Conservation (phyloP, 2,797 vertebrate species). For the Urosaurus nigricauda region DNA sequence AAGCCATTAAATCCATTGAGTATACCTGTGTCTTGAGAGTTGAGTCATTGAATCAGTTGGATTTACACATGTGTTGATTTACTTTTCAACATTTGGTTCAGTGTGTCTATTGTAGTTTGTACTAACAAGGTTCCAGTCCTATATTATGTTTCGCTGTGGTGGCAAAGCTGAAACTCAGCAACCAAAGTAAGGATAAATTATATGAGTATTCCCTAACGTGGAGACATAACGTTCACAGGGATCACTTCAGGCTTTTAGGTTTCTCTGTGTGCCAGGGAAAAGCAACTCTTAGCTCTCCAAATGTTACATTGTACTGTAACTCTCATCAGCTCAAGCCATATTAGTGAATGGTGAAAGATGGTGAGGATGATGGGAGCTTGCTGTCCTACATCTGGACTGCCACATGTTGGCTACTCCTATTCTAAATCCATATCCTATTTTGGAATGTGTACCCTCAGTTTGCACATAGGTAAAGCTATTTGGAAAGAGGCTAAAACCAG, state of each 20-base stretch:
- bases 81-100: too few relatives aligned
- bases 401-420: background rate
- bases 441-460: background rate
- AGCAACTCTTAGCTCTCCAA: background rate
- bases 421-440: background rate
- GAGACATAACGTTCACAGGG: background rate
- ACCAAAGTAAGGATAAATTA: conserved; percentile 42
- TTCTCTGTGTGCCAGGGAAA: too few relatives aligned
- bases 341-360: background rate
- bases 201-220: background rate
- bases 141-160: conserved; percentile 27
- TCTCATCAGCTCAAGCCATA: background rate
- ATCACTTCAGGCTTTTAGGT: background rate
- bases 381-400: background rate
- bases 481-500: background rate
- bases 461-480: background rate
- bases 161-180: background rate
- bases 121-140: too few relatives aligned
- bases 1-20: too few relatives aligned
- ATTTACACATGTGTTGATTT: too few relatives aligned
- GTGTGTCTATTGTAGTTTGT: too few relatives aligned
- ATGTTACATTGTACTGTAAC: background rate
- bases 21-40: too few relatives aligned
- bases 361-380: background rate
- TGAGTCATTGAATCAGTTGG: too few relatives aligned